phyloP scores from a whole-genome alignment of 2,113 vertebrate genomes.

The Stigmatopora nigra region DNA sequence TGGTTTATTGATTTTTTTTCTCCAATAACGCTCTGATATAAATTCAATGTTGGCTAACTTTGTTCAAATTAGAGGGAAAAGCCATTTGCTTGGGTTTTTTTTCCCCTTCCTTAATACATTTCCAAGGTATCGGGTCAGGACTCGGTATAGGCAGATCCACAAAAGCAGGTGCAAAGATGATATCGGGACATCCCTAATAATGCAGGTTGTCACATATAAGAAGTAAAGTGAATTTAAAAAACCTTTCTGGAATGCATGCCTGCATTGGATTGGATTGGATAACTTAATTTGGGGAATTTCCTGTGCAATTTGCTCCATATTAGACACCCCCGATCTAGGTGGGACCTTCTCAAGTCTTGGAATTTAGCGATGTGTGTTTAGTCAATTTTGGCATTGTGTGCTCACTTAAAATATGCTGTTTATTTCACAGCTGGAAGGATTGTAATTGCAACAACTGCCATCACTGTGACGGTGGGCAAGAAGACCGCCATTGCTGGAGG shows the following conservation, averaged over 20 bases:
- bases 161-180: too few species aligned
- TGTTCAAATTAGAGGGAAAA: too few species aligned
- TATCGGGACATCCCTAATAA: too few species aligned
- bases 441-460: conserved; percentile 78
- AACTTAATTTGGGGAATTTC: too few species aligned
- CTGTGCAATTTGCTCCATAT: neutral
- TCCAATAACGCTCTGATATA: too few species aligned
- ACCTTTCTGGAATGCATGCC: neutral
- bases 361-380: neutral
- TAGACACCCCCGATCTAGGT: neutral
- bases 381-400: neutral
- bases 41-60: too few species aligned
- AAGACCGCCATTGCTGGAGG: conserved; percentile 91
- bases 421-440: conserved; percentile 67
- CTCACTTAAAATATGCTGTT: conserved; percentile 21
- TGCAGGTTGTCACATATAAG: neutral
- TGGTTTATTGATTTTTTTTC: neutral
- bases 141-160: too few species aligned
- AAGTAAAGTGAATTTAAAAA: neutral
- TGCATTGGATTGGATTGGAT: too few species aligned
- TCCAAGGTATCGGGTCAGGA: too few species aligned
- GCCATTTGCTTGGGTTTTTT: too few species aligned
- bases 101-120: too few species aligned
- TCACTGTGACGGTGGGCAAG: conserved; percentile 78
- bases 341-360: neutral